These are phyloP conservation scores for Drosophila lacertosa DNA, from an alignment of 1,140 invertebrate genomes.

Conservation along the genomic window DNA sequence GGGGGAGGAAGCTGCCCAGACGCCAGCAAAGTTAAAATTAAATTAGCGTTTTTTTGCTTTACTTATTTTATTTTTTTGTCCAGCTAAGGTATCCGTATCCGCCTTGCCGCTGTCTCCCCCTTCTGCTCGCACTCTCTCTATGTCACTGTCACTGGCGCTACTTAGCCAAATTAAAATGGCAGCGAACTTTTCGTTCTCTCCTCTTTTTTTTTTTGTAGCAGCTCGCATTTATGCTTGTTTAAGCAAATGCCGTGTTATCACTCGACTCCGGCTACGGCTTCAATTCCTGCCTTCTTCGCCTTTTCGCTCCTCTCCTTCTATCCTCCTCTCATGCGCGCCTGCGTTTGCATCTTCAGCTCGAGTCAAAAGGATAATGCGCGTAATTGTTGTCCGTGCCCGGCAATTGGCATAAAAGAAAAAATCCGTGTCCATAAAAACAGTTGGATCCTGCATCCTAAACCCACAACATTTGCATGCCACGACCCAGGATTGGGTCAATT, in stretches of 20 bases:
- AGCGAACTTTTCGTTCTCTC: constrained; percentile 26
- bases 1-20: constrained; percentile 22
- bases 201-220: constrained; percentile 53
- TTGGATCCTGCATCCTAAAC: background rate
- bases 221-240: constrained; percentile 77
- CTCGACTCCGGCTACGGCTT: constrained; percentile 30
- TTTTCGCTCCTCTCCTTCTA: background rate
- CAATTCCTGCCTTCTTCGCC: background rate
- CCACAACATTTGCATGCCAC: no score
- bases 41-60: constrained; percentile 68
- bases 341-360: constrained; percentile 36
- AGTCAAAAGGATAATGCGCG: constrained; percentile 76
- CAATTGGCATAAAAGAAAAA: constrained; percentile 40
- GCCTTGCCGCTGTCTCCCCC: background rate
- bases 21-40: constrained; percentile 77
- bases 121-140: background rate
- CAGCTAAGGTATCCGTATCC: constrained; percentile 38
- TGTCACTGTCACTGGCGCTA: constrained; percentile 69
- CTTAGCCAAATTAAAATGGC: constrained; percentile 79
- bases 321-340: constrained; percentile 2
- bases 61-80: constrained; percentile 5
- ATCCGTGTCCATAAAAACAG: constrained; percentile 10
- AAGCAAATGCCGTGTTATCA: constrained; percentile 78
- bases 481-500: no score
- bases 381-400: constrained; percentile 73